A percentile compares a stretch with the other conserved stretches of the same genome.
phyloP scores from a whole-genome alignment of 2,797 vertebrate species.

The Karalla daura region DNA sequence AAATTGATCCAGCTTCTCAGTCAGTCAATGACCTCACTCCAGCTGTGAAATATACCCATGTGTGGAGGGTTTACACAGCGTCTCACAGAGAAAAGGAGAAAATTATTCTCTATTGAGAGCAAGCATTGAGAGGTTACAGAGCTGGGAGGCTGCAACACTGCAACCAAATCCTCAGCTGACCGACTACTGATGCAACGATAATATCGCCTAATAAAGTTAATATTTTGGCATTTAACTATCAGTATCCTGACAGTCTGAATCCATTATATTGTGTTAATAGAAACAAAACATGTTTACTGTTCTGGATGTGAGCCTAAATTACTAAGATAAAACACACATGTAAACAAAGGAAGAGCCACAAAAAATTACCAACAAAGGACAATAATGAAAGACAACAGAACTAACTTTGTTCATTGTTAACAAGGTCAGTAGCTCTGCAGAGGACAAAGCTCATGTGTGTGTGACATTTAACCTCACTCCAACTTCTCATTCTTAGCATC shows the following conservation, averaged over 20 bases:
- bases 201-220: neutral
- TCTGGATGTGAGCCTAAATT: neutral
- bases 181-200: neutral
- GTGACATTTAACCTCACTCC: conserved; percentile 20
- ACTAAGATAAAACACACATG: neutral
- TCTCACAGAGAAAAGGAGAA: conserved; percentile 16
- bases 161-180: neutral
- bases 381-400: conserved; percentile 5
- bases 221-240: conserved; percentile 1
- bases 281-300: neutral
- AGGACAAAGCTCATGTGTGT: neutral
- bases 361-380: neutral
- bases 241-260: neutral
- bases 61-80: conserved; percentile 19
- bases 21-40: conserved; percentile 50
- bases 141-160: neutral
- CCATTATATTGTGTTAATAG: neutral
- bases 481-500: conserved; percentile 9
- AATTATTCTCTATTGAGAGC: conserved; percentile 17
- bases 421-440: conserved; percentile 39
- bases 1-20: conserved; percentile 70
- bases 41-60: conserved; percentile 36
- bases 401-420: conserved; percentile 21
- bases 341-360: neutral
- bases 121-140: neutral